Evolutionary conservation across 2,113 vertebrate species (phyloP).

Genomic region (Columba livia): DNA sequence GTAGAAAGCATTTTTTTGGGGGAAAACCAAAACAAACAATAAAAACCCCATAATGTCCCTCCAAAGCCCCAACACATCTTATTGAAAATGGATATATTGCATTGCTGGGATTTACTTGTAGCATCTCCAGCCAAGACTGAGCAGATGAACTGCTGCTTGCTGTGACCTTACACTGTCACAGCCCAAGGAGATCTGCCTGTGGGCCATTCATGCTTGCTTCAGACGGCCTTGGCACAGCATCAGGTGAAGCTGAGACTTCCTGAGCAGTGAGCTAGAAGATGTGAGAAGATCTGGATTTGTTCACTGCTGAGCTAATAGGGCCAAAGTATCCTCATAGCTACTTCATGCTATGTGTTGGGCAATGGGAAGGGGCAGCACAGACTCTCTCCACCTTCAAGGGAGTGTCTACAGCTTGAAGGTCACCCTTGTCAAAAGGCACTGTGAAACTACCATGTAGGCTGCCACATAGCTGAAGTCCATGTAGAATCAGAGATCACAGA

Average conservation of each 20-base stretch:
- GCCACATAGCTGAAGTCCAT: background rate
- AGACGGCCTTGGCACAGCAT: background rate
- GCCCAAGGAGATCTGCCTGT: background rate
- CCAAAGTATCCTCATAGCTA: background rate
- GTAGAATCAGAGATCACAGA: background rate
- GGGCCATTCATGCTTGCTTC: background rate
- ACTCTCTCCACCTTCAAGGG: too few relatives aligned
- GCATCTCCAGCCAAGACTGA: background rate
- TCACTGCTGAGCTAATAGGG: fast-evolving
- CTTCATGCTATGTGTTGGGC: fast-evolving
- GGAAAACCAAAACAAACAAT: background rate
- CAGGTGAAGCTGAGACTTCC: background rate
- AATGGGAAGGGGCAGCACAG: background rate
- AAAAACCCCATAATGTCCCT: background rate
- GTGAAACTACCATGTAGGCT: background rate
- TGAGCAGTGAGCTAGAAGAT: background rate
- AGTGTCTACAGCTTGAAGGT: background rate
- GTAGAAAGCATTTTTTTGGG: background rate
- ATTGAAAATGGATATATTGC: background rate
- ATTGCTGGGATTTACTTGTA: background rate
- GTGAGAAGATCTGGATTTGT: background rate
- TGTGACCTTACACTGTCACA: background rate
- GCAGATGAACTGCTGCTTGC: background rate
- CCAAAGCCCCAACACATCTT: background rate
- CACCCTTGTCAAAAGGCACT: background rate